phyloP scores from a whole-genome alignment of 2,113 vertebrate genomes.

The Hypomesus transpacificus region DNA sequence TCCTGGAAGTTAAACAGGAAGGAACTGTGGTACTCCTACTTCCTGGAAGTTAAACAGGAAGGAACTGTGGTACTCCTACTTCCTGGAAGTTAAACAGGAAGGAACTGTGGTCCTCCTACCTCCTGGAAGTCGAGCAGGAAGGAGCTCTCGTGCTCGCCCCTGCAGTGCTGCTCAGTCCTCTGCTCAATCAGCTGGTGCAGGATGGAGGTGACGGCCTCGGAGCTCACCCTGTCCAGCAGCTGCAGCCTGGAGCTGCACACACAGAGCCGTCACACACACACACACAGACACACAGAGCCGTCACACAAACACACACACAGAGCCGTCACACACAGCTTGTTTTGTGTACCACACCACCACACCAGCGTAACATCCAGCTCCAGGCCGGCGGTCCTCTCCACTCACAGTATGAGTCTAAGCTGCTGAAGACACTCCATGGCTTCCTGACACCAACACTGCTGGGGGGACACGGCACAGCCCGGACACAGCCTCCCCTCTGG shows the following conservation, averaged over 20 bases:
- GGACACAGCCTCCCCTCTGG: conserved; percentile 60
- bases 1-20: too few relatives aligned
- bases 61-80: conserved; percentile 83
- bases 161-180: conserved; percentile 88
- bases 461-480: conserved; percentile 74
- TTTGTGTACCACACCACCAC: too few relatives aligned
- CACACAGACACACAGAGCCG: neutral
- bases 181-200: conserved; percentile 89
- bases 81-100: too few relatives aligned
- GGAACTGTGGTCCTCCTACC: conserved; percentile 56
- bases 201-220: conserved; percentile 87
- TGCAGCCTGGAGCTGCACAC: conserved; percentile 77
- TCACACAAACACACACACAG: neutral
- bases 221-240: conserved; percentile 89
- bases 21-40: conserved; percentile 56
- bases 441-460: conserved; percentile 84
- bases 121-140: conserved; percentile 91
- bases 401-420: conserved; percentile 88
- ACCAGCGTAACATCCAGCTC: too few relatives aligned
- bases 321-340: too few relatives aligned
- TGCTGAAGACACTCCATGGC: conserved; percentile 85
- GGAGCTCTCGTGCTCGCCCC: conserved; percentile 91
- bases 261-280: conserved; percentile 1
- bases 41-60: conserved; percentile 91
- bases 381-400: conserved; percentile 16